Conservation (phyloP, 2,797 vertebrate species). For the Geotrypetes seraphini region DNA sequence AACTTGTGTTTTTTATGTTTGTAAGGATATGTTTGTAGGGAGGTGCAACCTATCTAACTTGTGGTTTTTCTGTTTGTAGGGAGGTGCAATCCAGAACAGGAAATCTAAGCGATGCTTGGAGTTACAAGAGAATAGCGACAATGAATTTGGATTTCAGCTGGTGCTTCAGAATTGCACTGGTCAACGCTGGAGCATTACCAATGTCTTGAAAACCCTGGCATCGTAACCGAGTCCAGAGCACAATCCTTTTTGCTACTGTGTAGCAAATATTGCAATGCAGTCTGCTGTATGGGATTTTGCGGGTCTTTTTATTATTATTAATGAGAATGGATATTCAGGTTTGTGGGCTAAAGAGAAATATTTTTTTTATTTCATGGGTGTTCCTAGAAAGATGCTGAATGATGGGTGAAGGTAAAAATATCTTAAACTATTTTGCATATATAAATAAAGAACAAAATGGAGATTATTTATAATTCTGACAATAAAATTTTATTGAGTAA, state of each 20-base stretch:
- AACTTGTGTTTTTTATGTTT: slow-evolving; percentile 38
- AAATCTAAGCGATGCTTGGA: slow-evolving; percentile 95
- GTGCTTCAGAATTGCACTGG: slow-evolving; percentile 88
- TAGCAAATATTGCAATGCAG: slow-evolving; percentile 59
- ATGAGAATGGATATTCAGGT: slow-evolving; percentile 56
- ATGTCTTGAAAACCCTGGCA: slow-evolving; percentile 67
- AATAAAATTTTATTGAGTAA: slow-evolving; percentile 69
- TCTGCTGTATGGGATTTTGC: slow-evolving; percentile 58
- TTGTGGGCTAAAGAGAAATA: slow-evolving; percentile 57
- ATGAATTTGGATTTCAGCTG: slow-evolving; percentile 86
- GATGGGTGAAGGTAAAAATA: slow-evolving; percentile 58
- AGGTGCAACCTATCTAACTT: too few relatives aligned
- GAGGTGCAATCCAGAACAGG: slow-evolving; percentile 92
- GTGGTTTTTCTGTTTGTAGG: slow-evolving; percentile 63
- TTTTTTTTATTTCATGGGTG: slow-evolving; percentile 54
- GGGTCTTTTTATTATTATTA: slow-evolving; percentile 40
- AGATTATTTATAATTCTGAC: slow-evolving; percentile 81
- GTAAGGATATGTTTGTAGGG: slow-evolving; percentile 78
- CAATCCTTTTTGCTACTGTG: slow-evolving; percentile 67
- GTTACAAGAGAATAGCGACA: slow-evolving; percentile 76
- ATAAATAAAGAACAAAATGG: slow-evolving; percentile 70
- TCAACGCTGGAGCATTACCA: slow-evolving; percentile 92
- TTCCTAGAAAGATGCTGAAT: slow-evolving; percentile 57
- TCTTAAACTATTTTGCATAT: slow-evolving; percentile 81
- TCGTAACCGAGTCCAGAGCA: slow-evolving; percentile 44